Evolutionary conservation across 2,113 vertebrate species (phyloP).

Genomic region (Myotis lucifugus): DNA sequence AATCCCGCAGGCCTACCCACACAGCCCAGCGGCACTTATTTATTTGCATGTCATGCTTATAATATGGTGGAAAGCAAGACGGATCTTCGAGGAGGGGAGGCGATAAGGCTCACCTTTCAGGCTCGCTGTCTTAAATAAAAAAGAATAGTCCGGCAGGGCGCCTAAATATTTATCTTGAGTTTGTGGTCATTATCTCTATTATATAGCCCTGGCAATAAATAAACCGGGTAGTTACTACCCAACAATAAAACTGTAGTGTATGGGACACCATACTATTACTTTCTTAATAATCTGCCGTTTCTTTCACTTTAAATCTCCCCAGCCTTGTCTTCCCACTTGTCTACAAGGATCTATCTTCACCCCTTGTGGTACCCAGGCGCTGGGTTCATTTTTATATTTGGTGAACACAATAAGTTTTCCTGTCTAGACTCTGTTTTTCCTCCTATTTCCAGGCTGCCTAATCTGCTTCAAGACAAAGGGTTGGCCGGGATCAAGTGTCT

Average conservation of each 20-base stretch:
- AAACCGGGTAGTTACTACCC: constrained; percentile 81
- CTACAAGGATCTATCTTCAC: constrained; percentile 65
- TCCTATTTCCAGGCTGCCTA: constrained; percentile 24
- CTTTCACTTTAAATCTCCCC: constrained; percentile 82
- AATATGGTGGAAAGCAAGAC: constrained; percentile 83
- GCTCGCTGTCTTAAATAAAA: constrained; percentile 83
- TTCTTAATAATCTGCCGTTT: constrained; percentile 81
- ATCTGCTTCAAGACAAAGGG: constrained; percentile 75
- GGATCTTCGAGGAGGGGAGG: constrained; percentile 78
- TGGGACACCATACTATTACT: constrained; percentile 86
- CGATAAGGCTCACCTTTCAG: constrained; percentile 81
- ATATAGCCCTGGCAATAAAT: constrained; percentile 83
- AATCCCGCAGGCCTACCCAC: constrained; percentile 74
- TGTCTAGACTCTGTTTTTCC: constrained; percentile 69
- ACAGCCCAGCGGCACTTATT: constrained; percentile 69
- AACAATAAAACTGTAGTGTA: constrained; percentile 83
- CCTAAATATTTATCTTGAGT: constrained; percentile 84
- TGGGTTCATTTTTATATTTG: constrained; percentile 73
- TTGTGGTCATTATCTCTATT: constrained; percentile 86
- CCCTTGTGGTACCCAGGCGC: constrained; percentile 71
- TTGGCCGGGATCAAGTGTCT: constrained; percentile 58
- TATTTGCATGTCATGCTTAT: constrained; percentile 85
- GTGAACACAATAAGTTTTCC: constrained; percentile 78
- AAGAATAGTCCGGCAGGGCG: constrained; percentile 82
- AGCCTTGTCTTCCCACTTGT: constrained; percentile 58